phyloP scores from a whole-genome alignment of 2,113 vertebrate species.

The Octodon degus region DNA sequence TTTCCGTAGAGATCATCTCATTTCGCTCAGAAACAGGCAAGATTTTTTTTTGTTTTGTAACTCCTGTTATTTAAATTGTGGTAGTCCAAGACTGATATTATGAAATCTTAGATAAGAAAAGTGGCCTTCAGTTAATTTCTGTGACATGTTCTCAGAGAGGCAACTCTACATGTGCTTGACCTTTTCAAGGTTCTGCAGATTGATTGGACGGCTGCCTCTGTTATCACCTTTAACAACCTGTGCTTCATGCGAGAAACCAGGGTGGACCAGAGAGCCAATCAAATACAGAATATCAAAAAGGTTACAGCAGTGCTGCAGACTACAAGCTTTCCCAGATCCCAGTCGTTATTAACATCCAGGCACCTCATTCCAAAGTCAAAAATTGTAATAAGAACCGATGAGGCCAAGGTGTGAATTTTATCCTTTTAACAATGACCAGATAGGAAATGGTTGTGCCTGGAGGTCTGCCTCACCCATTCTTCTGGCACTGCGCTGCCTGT shows the following conservation, averaged over 20 bases:
- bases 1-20: not conserved
- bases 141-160: constrained; percentile 58
- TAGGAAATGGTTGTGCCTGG: constrained; percentile 36
- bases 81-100: not conserved
- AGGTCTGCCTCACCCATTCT: not conserved
- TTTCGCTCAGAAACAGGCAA: not conserved
- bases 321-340: constrained; percentile 31
- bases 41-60: constrained; percentile 51
- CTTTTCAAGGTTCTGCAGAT: constrained; percentile 76
- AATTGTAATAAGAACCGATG: constrained; percentile 82
- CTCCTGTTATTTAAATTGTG: constrained; percentile 38
- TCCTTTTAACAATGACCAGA: constrained; percentile 74
- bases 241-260: constrained; percentile 70
- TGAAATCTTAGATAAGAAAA: constrained; percentile 53
- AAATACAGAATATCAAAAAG: constrained; percentile 83
- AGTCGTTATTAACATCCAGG: constrained; percentile 78
- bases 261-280: constrained; percentile 77
- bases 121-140: constrained; percentile 59
- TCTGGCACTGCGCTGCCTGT: constrained; percentile 34
- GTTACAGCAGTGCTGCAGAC: constrained; percentile 70
- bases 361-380: constrained; percentile 74
- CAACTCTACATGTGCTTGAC: constrained; percentile 75
- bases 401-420: constrained; percentile 72
- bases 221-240: constrained; percentile 81
- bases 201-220: constrained; percentile 78